Base-by-base conservation (phyloP, 2,888 invertebrate genomes). In the Machimus atricapillus region DNA sequence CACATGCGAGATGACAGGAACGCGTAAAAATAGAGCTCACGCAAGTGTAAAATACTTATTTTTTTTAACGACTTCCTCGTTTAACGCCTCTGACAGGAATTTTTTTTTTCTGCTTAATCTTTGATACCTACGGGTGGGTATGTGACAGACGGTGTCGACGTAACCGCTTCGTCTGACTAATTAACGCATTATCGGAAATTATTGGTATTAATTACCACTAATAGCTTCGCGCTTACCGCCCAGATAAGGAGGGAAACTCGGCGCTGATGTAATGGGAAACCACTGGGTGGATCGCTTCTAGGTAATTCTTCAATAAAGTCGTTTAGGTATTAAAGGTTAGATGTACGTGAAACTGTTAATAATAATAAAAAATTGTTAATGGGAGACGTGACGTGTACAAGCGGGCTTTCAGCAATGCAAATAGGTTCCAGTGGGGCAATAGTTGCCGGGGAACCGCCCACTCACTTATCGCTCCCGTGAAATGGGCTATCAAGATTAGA, bases 181-280 rank as follows among this genome's bases (percentile, higher is more conserved):
- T 79, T 79, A 79, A 79, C 79, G 52, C 79, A 27, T 79, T 79
- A 79, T 79, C 79, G 79, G 46, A 79, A 23, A 52, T 79, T 79
- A 79, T 79, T 79, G 46, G 27, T 27, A 23, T 23, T 16, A 31
- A 79, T 79, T 79, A 78, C 27, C 66, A 66, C 66, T 66, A 66
- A 66, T 66, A 66, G 66, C 23, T 66, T 23, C 23, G 66, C 66
- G 66, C 19, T 66, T 23, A 66, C 66, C 66, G 66, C 66, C 66
- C 66, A 66, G 66, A 66, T 66, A 66, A 66, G 66, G 66, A 66
- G 66, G 66, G 66, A 66, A 66, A 23, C 66, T 19, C 9, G 23
- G 66, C 66, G 66, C 27, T 66, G 66, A 66, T 66, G 66, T 66
- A 66, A 66, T 66, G 23, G 66, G 66, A 66, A 66, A 66, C 66